A percentile compares a stretch with the other conserved stretches of the same genome.
Evolutionary conservation across 1,140 invertebrate genomes (phyloP).

Genomic region (Mylabris phalerata): DNA sequence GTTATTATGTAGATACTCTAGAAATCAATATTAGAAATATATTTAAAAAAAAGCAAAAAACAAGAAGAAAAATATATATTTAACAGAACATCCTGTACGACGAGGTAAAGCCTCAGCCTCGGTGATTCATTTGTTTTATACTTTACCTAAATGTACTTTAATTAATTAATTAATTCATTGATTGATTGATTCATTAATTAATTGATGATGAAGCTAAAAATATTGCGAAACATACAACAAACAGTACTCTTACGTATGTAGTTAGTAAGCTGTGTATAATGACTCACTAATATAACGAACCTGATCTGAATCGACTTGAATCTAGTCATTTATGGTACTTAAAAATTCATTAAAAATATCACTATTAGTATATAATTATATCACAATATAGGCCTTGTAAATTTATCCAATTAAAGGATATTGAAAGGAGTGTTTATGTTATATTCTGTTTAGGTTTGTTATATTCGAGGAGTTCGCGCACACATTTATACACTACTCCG

Average conservation of each 20-base stretch:
- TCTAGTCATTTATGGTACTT: conserved; percentile 18
- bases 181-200: conserved; percentile 19
- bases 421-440: not conserved
- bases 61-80: not conserved
- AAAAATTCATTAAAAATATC: not conserved
- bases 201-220: no score
- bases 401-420: no score
- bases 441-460: conserved; percentile 23
- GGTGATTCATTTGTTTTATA: conserved; percentile 29
- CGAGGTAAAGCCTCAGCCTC: conserved; percentile 15
- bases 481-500: conserved; percentile 41
- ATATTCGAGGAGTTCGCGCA: conserved; percentile 32
- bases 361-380: not conserved
- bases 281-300: conserved; percentile 25
- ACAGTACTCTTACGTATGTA: conserved; percentile 30
- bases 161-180: conserved; percentile 13
- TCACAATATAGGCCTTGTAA: no score
- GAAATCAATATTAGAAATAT: conserved; percentile 15
- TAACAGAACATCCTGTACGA: conserved; percentile 1
- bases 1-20: conserved; percentile 32
- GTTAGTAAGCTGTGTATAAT: conserved; percentile 36
- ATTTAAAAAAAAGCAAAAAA: conserved; percentile 11
- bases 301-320: conserved; percentile 4
- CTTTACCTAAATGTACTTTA: conserved; percentile 31
- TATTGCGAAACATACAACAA: conserved; percentile 9